A percentile compares a stretch with the other conserved stretches of the same genome.
Evolutionary conservation across 2,888 invertebrate genomes (phyloP).

Genomic region (Pteria penguin): DNA sequence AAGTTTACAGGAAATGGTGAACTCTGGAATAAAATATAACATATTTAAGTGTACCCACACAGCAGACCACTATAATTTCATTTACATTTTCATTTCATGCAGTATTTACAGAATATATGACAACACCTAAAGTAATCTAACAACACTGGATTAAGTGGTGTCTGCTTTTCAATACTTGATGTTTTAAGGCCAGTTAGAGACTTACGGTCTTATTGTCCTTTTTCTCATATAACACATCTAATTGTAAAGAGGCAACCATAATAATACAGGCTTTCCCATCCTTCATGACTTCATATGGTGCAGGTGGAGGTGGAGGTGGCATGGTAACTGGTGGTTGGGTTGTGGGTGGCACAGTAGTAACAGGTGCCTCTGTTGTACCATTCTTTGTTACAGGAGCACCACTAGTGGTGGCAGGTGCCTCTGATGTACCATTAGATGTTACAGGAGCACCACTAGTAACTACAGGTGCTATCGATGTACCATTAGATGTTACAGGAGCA

Average conservation of each 20-base stretch:
- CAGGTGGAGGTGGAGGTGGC: conserved; percentile 5
- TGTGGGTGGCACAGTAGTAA: neutral
- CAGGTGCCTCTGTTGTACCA: conserved; percentile 3
- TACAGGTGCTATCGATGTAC: conserved; percentile 1
- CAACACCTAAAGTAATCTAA: too few species aligned
- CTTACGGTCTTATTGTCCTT: conserved; percentile 23
- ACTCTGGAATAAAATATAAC: too few species aligned
- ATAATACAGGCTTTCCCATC: conserved; percentile 9
- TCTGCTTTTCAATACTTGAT: too few species aligned
- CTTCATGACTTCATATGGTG: neutral
- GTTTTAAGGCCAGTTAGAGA: too few species aligned
- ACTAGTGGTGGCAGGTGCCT: neutral
- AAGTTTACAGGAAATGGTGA: too few species aligned
- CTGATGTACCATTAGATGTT: neutral
- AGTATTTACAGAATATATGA: too few species aligned
- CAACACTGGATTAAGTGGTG: too few species aligned
- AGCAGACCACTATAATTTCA: too few species aligned
- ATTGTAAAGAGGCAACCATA: conserved; percentile 12
- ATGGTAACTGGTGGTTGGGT: conserved; percentile 6
- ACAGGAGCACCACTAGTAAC: neutral
- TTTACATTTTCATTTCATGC: too few species aligned
- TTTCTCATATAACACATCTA: conserved; percentile 12
- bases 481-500: neutral
- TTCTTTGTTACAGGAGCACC: neutral
- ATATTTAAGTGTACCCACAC: too few species aligned